Percentiles rank a stretch among this genome's conserved stretches.
These are phyloP conservation scores for Anser brachyrhynchus DNA, from an alignment of 2,113 vertebrate genomes.

Conservation along the genomic window DNA sequence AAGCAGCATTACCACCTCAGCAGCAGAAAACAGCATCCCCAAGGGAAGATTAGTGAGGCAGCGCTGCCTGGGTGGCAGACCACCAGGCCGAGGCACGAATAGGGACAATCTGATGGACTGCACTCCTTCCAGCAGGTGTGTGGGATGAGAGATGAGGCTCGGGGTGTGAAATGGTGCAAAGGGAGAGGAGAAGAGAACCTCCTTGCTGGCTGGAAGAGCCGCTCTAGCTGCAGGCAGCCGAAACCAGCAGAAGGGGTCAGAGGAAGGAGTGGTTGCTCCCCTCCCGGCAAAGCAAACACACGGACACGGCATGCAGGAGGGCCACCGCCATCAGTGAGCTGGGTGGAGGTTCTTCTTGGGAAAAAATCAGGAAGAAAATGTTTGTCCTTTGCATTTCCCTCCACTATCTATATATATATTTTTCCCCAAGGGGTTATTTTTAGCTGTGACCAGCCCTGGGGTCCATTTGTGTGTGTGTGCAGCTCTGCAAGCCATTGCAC, in stretches of 20 bases:
- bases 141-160: not conserved
- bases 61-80: not conserved
- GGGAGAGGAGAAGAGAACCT: not conserved
- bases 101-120: not conserved
- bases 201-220: not conserved
- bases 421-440: not conserved
- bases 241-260: not conserved
- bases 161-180: not conserved
- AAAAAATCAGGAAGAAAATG: not conserved
- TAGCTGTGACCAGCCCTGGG: not conserved
- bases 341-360: not conserved
- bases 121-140: not conserved
- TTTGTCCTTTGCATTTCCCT: not conserved
- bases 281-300: not conserved
- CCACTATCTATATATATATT: not conserved
- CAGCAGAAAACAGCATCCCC: not conserved
- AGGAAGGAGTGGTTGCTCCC: not conserved
- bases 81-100: fast-evolving
- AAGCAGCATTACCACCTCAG: not conserved
- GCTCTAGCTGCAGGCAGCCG: fast-evolving
- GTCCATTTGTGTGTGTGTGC: not conserved
- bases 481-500: not conserved
- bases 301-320: not conserved
- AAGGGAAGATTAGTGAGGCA: not conserved
- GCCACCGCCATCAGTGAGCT: not conserved